Percentiles rank a stretch among this genome's conserved stretches.
These are phyloP conservation scores for Tenrec ecaudatus DNA, from an alignment of 2,113 vertebrate genomes.

Conservation along the genomic window DNA sequence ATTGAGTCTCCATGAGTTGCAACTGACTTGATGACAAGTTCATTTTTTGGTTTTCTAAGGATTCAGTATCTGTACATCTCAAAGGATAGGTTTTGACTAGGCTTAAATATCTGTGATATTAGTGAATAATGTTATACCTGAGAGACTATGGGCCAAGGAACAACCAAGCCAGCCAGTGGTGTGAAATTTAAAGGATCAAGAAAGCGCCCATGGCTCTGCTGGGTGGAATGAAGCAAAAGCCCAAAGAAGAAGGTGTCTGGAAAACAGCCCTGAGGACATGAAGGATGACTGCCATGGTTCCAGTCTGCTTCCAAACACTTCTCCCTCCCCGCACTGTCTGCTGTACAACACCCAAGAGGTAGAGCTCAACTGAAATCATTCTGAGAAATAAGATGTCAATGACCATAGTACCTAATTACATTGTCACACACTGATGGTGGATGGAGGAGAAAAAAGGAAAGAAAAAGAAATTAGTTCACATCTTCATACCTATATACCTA, in stretches of 20 bases:
- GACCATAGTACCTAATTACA: slow-evolving; percentile 13
- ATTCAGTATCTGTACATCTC: slow-evolving; percentile 27
- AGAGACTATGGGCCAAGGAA: slow-evolving; percentile 5
- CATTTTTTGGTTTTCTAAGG: neutral
- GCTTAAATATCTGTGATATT: neutral
- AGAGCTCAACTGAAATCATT: neutral
- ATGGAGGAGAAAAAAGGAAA: neutral
- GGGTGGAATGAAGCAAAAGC: slow-evolving; percentile 42
- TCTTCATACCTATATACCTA: neutral
- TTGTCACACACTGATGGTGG: no score
- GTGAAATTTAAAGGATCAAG: slow-evolving; percentile 24
- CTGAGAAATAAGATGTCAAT: slow-evolving; percentile 14
- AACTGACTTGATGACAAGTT: neutral
- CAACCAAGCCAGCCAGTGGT: neutral
- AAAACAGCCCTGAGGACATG: slow-evolving; percentile 19
- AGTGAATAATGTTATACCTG: neutral
- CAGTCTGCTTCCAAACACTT: neutral
- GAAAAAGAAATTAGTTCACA: slow-evolving; percentile 32
- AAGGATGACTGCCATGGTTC: neutral
- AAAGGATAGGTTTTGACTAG: neutral
- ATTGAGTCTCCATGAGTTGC: neutral
- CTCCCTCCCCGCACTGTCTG: neutral
- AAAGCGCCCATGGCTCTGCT: slow-evolving; percentile 32
- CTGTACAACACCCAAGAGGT: neutral
- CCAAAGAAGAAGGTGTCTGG: neutral